Base-by-base conservation (phyloP, 2,888 invertebrate species). In the Lepidochitona cinerea region DNA sequence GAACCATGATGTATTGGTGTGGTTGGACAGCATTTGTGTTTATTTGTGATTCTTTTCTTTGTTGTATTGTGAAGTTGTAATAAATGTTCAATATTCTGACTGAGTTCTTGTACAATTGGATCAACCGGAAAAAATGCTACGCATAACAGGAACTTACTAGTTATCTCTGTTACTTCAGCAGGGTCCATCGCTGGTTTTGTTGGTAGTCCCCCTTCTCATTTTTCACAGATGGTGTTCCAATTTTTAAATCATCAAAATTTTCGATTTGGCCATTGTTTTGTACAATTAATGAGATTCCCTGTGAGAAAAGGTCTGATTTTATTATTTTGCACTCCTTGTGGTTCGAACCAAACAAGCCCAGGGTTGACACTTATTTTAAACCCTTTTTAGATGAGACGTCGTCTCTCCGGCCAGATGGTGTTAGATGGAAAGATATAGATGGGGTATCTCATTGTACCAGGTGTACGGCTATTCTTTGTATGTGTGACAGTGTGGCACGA, bases 191-290 rank as follows among this genome's bases (percentile, higher is more conserved):
- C n/a, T n/a, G n/a, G n/a, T n/a, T n/a, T n/a, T n/a, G n/a, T n/a
- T n/a, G n/a, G n/a, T n/a, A n/a, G n/a, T n/a, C n/a, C n/a, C n/a
- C n/a, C n/a, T n/a, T n/a, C n/a, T 59, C 59, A 1, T 59, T 59
- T 59, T 59, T 3, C 29, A 59, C 59, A 14, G 59, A 59, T 59
- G 59, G 59, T 14, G 59, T 59, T 59, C 59, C 59, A 29, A 32
- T 59, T 18, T 59, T 59, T 3, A 59, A 26, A 29, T 59, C 59
- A 59, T 59, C 59, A 59, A 59, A 59, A 26, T 59, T 59, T 59
- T 59, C 59, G 2, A 26, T 4, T 32, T 59, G 59, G 59, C 59
- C 59, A 29, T 59, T 59, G 26, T 59, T 7, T 59, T 59, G 59
- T 26, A 59, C 59, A 4, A 59, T 59, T 29, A 59, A 59, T 59